Evolutionary conservation across 2,888 invertebrate species (phyloP), one percentile per base, ranked within the genome.

Genomic region (Caenorhabditis panamensis): DNA sequence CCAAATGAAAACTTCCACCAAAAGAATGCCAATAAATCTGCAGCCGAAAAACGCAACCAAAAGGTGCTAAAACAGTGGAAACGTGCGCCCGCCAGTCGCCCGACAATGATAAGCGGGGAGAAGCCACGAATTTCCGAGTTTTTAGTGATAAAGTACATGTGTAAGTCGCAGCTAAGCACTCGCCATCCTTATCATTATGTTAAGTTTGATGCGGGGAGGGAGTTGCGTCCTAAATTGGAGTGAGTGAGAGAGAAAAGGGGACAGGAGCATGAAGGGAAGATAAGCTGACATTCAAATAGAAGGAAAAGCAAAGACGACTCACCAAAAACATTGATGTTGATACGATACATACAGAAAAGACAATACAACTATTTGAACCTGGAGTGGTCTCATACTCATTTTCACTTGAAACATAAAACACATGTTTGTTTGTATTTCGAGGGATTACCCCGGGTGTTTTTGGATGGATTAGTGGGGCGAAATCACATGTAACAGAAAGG

Each of bases 61-160:
- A 56, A 64, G 64, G 72, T 73, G 72, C 72, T 73, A 64, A 73
- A 73, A 73, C 63, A 64, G 58, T 64, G n/a, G 58, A 64, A 49
- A 41, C 28, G 62, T 54, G 59, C 51, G 53, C 51, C 53, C 41
- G n/a, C 62, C 41, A 54, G 41, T 51, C 53, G 41, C 28, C 26
- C 56, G 36, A 16, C 16, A 37, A 8, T 63, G 64, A 58, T 64
- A 62, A 62, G 22, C 56, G 54, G 36, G 58, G 16, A 16, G 59
- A 51, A 54, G 71, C 53, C 71, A 73, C 64, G 72, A 73, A 63
- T 64, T 51, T 73, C 36, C 64, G 41, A 62, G 44, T 73, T 73
- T 73, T 64, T 58, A 20, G 54, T 64, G 72, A 73, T 73, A 73
- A 73, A 64, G 72, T 73, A 73, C 64, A 64, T 73, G 58, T 64